Base-by-base conservation (phyloP, 2,113 vertebrate genomes). In the Eubucco bourcierii region DNA sequence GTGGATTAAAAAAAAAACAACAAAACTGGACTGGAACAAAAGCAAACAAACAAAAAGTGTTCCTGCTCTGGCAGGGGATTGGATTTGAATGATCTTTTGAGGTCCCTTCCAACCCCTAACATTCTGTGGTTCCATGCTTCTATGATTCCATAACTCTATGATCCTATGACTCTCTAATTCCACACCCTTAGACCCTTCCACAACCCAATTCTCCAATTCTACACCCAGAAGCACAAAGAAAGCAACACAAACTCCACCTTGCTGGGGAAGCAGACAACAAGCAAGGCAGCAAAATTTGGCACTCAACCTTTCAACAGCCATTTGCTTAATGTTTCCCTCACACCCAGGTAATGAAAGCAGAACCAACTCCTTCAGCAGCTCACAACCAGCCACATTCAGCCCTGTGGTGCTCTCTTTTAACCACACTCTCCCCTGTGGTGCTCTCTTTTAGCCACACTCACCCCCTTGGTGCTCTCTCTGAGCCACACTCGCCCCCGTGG, bases 351-450 rank as follows among this genome's bases (percentile, higher is more conserved):
- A 90, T 84, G 93, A 94, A 96, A 96, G 96, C 4, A 16, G 74
- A 90, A 75, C 85, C 85, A 91, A 87, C 93, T 95, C 94, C 95
- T 93, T 94, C 86, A 81, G 96, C 92, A 88, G 94, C 88, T 93
- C 83, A 46, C 91, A 76, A 80, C 85, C 81, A 90, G 80, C 90
- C 95, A 94, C 80, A 52, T 60, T 93, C 94, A 95, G 82, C 94
- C 96, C 95, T 88, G 93, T 93, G 93, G 88, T 92, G 91, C 92
- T 97, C 91, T 95, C 97, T 91, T 11, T 39, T 39, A 39, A 11
- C 37, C 37, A 39, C 37, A 39, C 37, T 39, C 37, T 4, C 37
- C 37, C 10, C 37, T 39, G 37, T 93, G 93, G 88, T 92, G 92
- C 92, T 97, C 91, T 95, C 97, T 91, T 88, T 90, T 44, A 37